These are phyloP conservation scores for Lordiphosa clarofinis DNA, from an alignment of 1,140 invertebrate species.

Conservation along the genomic window DNA sequence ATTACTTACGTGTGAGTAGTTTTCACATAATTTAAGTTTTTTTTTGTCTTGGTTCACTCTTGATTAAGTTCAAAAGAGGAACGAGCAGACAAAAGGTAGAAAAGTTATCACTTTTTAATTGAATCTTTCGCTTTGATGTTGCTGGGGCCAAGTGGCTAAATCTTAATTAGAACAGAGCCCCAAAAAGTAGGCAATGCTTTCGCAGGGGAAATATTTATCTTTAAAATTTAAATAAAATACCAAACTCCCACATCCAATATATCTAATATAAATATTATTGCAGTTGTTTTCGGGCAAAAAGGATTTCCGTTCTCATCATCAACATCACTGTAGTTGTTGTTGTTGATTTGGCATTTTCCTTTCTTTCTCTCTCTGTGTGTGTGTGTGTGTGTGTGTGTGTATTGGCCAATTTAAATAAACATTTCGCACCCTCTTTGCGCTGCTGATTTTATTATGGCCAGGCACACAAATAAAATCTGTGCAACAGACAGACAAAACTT, in stretches of 20 bases:
- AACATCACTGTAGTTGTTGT: conserved; percentile 41
- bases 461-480: conserved; percentile 67
- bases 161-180: conserved; percentile 23
- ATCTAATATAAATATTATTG: conserved; percentile 77
- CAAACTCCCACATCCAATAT: conserved; percentile 52
- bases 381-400: conserved; percentile 39
- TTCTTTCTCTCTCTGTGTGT: conserved; percentile 31
- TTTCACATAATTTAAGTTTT: conserved; percentile 44
- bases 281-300: conserved; percentile 63
- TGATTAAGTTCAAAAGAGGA: conserved; percentile 67
- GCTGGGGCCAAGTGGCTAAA: conserved; percentile 20
- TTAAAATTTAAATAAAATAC: conserved; percentile 12
- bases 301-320: conserved; percentile 66
- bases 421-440: conserved; percentile 66
- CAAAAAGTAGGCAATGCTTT: conserved; percentile 2
- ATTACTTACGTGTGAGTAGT: conserved; percentile 69
- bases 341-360: conserved; percentile 66
- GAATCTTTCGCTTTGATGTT: conserved; percentile 67
- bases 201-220: neutral
- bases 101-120: conserved; percentile 68
- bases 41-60: conserved; percentile 19
- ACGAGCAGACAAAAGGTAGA: neutral
- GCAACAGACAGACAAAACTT: conserved; percentile 48
- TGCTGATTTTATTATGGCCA: conserved; percentile 71
- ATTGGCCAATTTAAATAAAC: conserved; percentile 74